Base-by-base conservation (phyloP, 2,113 vertebrate species). In the Forbesichthys papilliferus region DNA sequence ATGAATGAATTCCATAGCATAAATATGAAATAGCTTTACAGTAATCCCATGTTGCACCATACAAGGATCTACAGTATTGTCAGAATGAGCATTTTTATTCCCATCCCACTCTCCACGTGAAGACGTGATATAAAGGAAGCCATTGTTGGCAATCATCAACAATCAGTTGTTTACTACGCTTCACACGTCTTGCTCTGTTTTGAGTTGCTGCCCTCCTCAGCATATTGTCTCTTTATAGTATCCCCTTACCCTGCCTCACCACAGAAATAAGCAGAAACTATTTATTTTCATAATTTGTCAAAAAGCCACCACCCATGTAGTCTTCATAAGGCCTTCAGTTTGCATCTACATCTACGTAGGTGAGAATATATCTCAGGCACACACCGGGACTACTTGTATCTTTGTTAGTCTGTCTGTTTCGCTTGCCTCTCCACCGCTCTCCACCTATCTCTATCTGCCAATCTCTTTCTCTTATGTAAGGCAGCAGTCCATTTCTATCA, bases 141-240 rank as follows among this genome's bases (percentile, higher is more conserved):
- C 82, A 86, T 88, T 90, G 84, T 87, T 62, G 70, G 55, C 66
- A 57, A 46, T 66, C 71, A 60, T 69, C 66, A 54, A 58, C 8
- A 64, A 54, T 48, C 57, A 64, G 70, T 82, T 88, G 81, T 86
- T 81, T 80, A 78, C 74, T 68, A 73, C 20, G 34, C 60, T 75
- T 56, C 57, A 48, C 27, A 27, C 27, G 0, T 59, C 63, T 53
- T 66, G 57, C 20, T 53, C 61, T 67, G 46, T 70, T 81, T 59
- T 49, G 73, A 49, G 42, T 70, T 36, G 53, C 9, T n/a, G 64
- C 5, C 62, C 16, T 20, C 59, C 60, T 61, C 61, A 49, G 16
- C 10, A 10, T 55, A 48, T 11, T 64, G 5, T 20, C 36, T 61
- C 60, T 48, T 42, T 61, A 36, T 61, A 42, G 3, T 16, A 14